Conservation (phyloP, 2,888 invertebrate genomes). For the Phyllotreta striolata region DNA sequence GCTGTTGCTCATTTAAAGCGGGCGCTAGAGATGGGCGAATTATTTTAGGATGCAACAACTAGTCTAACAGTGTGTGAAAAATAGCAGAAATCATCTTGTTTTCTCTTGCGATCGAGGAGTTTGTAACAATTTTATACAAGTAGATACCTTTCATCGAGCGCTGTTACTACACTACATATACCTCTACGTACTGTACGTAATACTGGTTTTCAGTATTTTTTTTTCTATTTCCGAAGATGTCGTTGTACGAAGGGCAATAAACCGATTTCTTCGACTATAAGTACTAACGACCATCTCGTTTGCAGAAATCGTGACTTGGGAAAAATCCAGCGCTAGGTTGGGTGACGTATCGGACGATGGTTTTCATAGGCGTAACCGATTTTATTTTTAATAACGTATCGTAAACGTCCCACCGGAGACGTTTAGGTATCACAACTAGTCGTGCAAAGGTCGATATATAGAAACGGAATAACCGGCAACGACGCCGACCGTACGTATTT, state of each 20-base stretch:
- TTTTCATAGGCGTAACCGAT: slow-evolving; percentile 10
- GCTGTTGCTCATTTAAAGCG: too few species aligned
- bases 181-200: background rate
- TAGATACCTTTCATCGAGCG: too few species aligned
- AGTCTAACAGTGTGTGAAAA: too few species aligned
- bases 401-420: too few species aligned
- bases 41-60: too few species aligned
- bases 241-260: slow-evolving; percentile 28
- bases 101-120: too few species aligned
- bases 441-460: slow-evolving; percentile 16
- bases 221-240: slow-evolving; percentile 16
- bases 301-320: slow-evolving; percentile 25
- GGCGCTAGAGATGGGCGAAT: too few species aligned
- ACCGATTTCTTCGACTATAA: slow-evolving; percentile 25
- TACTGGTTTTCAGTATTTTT: background rate
- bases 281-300: slow-evolving; percentile 21
- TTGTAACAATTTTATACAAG: too few species aligned
- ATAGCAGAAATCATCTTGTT: too few species aligned
- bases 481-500: slow-evolving; percentile 5
- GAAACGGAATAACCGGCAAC: slow-evolving; percentile 13
- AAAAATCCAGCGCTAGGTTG: slow-evolving; percentile 2
- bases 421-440: too few species aligned
- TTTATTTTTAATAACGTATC: slow-evolving; percentile 3
- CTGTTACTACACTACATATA: too few species aligned
- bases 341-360: slow-evolving; percentile 8